Conservation (phyloP, 2,888 invertebrate genomes). For the Hemicrepidius hirtus region DNA sequence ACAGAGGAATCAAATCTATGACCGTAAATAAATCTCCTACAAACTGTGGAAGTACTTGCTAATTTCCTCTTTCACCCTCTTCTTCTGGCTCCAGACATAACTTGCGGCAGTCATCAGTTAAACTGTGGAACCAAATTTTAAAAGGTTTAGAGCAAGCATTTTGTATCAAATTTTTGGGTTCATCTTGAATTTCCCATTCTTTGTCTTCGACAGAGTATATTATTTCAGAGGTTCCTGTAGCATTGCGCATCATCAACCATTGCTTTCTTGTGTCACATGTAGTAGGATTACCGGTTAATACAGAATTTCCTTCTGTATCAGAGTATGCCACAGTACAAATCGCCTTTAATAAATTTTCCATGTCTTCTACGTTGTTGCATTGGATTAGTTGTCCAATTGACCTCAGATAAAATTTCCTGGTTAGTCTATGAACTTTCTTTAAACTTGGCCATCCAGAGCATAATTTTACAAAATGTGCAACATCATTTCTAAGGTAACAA, state of each 20-base stretch:
- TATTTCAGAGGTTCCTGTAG: background rate
- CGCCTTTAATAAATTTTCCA: constrained; percentile 31
- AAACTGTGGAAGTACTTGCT: constrained; percentile 14
- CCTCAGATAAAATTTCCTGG: constrained; percentile 32
- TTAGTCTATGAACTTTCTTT: constrained; percentile 31
- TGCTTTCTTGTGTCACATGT: background rate
- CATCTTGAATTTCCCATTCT: too few relatives aligned
- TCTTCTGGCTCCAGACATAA: background rate
- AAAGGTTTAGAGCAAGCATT: too few relatives aligned
- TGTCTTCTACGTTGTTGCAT: constrained; percentile 21
- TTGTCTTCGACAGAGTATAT: too few relatives aligned
- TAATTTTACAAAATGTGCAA: too few relatives aligned
- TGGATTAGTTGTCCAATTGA: constrained; percentile 39
- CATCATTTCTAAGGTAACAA: background rate
- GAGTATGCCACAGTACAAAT: constrained; percentile 27
- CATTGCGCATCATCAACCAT: background rate
- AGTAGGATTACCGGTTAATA: background rate
- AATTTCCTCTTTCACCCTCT: constrained; percentile 9
- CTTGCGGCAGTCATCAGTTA: too few relatives aligned
- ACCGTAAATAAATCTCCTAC: background rate
- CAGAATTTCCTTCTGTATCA: too few relatives aligned
- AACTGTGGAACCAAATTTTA: too few relatives aligned
- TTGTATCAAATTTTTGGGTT: too few relatives aligned
- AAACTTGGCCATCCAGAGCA: constrained; percentile 30
- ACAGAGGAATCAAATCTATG: background rate